Percentiles rank a stretch among this genome's conserved stretches.
Conservation (phyloP, 2,888 invertebrate species). For the Amblyteles armatorius region DNA sequence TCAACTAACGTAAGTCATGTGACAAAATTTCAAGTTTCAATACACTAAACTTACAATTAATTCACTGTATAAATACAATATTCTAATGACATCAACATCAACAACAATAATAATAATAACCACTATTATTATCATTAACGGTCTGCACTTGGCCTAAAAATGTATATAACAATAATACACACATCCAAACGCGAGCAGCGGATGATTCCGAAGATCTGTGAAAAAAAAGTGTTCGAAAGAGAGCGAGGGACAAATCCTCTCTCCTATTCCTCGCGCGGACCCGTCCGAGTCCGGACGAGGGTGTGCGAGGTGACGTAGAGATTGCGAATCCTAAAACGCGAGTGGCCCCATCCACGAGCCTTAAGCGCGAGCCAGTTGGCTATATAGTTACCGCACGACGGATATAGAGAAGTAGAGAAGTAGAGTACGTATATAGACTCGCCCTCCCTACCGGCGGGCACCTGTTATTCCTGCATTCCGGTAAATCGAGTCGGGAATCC, state of each 20-base stretch:
- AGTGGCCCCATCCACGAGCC: constrained; percentile 27
- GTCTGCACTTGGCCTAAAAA: too few relatives aligned
- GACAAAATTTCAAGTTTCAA: too few relatives aligned
- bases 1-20: too few relatives aligned
- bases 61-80: too few relatives aligned
- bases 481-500: constrained; percentile 81
- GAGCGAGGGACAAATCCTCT: constrained; percentile 24
- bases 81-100: too few relatives aligned
- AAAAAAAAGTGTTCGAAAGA: constrained; percentile 62
- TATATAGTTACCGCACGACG: constrained; percentile 11
- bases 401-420: constrained; percentile 5
- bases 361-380: background rate
- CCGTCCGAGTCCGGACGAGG: background rate
- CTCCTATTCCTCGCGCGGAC: constrained; percentile 48
- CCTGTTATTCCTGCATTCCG: constrained; percentile 81
- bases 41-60: too few relatives aligned
- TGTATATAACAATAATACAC: too few relatives aligned
- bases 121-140: too few relatives aligned
- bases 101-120: too few relatives aligned
- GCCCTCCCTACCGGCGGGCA: constrained; percentile 66
- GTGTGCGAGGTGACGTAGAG: constrained; percentile 65
- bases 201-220: constrained; percentile 40
- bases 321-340: constrained; percentile 77
- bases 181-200: too few relatives aligned
- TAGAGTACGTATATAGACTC: constrained; percentile 50